phyloP scores from a whole-genome alignment of 2,113 vertebrate species.

The Mionectes macconnelli region DNA sequence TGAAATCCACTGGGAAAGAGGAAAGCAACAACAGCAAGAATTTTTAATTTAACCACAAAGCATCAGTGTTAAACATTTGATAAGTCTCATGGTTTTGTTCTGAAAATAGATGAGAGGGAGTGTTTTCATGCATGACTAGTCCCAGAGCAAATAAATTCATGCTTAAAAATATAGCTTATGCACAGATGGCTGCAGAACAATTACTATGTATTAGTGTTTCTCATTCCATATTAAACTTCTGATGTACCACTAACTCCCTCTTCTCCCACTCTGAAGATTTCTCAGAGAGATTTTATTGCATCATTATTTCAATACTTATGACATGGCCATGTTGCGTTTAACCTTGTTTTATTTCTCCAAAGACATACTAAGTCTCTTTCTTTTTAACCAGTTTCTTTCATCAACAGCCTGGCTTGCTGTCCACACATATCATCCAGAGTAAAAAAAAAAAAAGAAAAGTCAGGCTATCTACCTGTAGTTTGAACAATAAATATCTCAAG shows the following conservation, averaged over 20 bases:
- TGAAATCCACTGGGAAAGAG: background rate
- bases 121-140: conserved; percentile 30
- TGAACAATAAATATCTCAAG: background rate
- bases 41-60: conserved; percentile 14
- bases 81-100: conserved; percentile 41
- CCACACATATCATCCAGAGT: background rate
- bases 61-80: conserved; percentile 21
- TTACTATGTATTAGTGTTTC: conserved; percentile 16
- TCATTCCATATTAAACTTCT: background rate
- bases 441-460: background rate
- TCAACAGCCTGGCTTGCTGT: background rate
- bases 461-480: background rate
- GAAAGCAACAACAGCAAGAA: background rate
- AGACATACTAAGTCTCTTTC: background rate
- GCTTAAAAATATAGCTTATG: conserved; percentile 27
- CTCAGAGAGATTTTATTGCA: background rate
- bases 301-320: background rate
- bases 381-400: background rate
- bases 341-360: background rate
- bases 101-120: conserved; percentile 47
- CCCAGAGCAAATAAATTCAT: conserved; percentile 30
- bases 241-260: background rate
- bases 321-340: background rate
- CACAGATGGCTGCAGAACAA: conserved; percentile 36
- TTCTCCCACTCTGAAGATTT: background rate